Base-by-base conservation (phyloP, 2,888 invertebrate genomes). In the Pinctada fucata region DNA sequence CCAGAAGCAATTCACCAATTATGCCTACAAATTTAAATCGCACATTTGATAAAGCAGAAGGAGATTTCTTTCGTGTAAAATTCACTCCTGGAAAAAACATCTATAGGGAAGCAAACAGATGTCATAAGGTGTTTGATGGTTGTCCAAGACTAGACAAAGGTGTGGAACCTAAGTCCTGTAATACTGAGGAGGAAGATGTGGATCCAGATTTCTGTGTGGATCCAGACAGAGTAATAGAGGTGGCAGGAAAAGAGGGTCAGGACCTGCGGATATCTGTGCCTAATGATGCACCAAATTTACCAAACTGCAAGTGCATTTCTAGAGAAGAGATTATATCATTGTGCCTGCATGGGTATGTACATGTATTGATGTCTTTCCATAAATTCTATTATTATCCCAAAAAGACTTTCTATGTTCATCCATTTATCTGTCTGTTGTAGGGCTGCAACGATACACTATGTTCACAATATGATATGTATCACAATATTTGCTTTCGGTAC, bases 331-430 rank as follows among this genome's bases (percentile, higher is more conserved):
- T 78, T 2, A 72, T 80, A 4, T 75, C 5, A 48, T 51, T 75
- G 31, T 68, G 71, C 51, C 49, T 80, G 3, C 80, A 80, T 78
- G 80, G 80, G 80, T 80, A 75, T 67, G 78, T 48, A 45, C 63
- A 58, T 58, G 31, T 31, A 31, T 31, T 31, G 31, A 31, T 31
- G 31, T 31, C 31, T 31, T 31, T 31, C 31, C 31, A 1, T 31
- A 31, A 31, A 31, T 31, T 31, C 31, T 31, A 31, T 31, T 31
- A 31, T 31, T 31, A 31, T 31, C 31, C 31, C 31, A 31, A 31
- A 31, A 31, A 31, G 0, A 31, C 31, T 31, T 31, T 31, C 31
- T 31, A 1, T 31, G 31, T 31, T 31, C 31, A 31, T 31, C 31
- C 31, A 31, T 31, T 31, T 31, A 31, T 31, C 31, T 31, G 31